These are phyloP conservation scores for Oncorhynchus clarkii DNA, from an alignment of 2,113 vertebrate species.

Conservation along the genomic window DNA sequence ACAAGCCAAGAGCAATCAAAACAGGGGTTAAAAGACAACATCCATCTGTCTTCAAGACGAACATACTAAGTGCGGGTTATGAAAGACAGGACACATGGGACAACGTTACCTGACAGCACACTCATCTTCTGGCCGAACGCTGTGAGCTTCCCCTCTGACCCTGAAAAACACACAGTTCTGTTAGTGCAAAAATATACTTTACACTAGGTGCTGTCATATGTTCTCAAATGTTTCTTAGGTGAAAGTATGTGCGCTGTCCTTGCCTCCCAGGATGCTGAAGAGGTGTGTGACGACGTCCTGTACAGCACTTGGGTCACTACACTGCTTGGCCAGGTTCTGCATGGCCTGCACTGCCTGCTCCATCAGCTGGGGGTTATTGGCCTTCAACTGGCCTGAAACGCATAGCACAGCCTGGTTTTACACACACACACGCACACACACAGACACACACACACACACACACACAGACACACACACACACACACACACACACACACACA, in stretches of 20 bases:
- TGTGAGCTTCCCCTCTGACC: conserved; percentile 94
- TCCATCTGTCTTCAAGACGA: background rate
- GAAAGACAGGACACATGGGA: background rate
- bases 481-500: background rate
- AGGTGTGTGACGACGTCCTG: conserved; percentile 86
- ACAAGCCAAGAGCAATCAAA: background rate
- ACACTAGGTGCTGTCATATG: background rate
- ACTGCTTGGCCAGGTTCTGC: conserved; percentile 88
- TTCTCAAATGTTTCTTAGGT: background rate
- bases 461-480: background rate
- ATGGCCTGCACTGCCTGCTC: conserved; percentile 88
- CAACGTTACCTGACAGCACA: conserved; percentile 86
- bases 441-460: background rate
- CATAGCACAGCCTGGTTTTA: background rate
- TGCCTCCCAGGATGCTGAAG: conserved; percentile 91
- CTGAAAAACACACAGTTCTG: conserved; percentile 60
- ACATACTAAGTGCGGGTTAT: background rate
- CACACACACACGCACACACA: background rate
- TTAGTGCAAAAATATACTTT: background rate
- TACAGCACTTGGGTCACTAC: conserved; percentile 84
- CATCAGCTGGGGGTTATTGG: conserved; percentile 90
- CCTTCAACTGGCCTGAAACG: conserved; percentile 88
- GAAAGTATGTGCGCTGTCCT: conserved; percentile 27
- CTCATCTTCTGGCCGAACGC: conserved; percentile 93
- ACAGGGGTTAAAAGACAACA: background rate